These are phyloP conservation scores for Cepaea hortensis DNA, from an alignment of 2,888 invertebrate species.

Conservation along the genomic window DNA sequence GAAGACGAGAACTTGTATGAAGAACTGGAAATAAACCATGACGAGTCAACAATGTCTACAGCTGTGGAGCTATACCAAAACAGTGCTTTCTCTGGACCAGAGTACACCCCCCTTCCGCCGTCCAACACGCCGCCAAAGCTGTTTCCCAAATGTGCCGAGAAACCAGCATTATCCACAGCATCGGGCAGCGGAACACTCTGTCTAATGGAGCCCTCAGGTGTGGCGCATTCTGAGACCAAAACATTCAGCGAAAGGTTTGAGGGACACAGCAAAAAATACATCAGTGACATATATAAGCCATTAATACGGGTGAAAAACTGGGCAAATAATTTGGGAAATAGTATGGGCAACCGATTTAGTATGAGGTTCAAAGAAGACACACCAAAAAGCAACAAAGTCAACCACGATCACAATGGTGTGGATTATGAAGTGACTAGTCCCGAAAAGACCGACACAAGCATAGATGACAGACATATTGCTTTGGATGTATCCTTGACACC, in stretches of 20 bases:
- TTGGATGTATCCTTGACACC: background rate
- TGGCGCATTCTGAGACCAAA: background rate
- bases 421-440: no score
- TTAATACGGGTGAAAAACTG: conserved; percentile 26
- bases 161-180: background rate
- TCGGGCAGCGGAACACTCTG: background rate
- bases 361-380: background rate
- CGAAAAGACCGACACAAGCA: background rate
- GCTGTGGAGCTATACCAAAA: background rate
- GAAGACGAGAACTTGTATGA: conserved; percentile 43
- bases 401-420: background rate
- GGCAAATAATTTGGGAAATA: conserved; percentile 27
- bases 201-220: background rate
- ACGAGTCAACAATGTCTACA: background rate
- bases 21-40: conserved; percentile 43
- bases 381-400: background rate
- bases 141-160: background rate
- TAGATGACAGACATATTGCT: background rate
- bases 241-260: background rate
- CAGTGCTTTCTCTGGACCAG: conserved; percentile 14
- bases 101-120: conserved; percentile 29
- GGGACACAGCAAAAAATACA: background rate
- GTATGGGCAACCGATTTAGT: conserved; percentile 5
- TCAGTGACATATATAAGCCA: conserved; percentile 1
- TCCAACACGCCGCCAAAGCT: background rate